Percentiles rank a stretch among this genome's conserved stretches.
Evolutionary conservation across 2,888 invertebrate species (phyloP).

Genomic region (Chrysomela aeneicollis): DNA sequence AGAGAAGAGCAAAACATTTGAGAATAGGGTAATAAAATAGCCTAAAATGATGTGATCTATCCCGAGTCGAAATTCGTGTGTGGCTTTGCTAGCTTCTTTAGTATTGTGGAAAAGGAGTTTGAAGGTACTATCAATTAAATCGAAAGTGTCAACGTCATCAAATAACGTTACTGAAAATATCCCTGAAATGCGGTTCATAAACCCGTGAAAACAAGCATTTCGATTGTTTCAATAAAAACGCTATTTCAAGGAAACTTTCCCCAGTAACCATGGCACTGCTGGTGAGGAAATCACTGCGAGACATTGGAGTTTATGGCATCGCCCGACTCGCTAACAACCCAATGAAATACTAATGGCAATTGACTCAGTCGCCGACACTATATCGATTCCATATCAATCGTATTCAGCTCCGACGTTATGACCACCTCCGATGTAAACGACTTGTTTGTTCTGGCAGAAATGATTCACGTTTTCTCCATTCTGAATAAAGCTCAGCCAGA

Average conservation of each 20-base stretch:
- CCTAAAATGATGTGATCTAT: too few species aligned
- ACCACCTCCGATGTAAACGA: slow-evolving; percentile 30
- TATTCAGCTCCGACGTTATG: slow-evolving; percentile 28
- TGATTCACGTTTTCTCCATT: neutral
- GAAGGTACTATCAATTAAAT: too few species aligned
- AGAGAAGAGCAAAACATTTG: too few species aligned
- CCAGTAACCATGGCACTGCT: neutral
- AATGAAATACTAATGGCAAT: slow-evolving; percentile 36
- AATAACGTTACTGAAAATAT: neutral
- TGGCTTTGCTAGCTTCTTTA: too few species aligned
- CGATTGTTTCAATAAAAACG: slow-evolving; percentile 20
- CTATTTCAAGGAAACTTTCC: slow-evolving; percentile 11
- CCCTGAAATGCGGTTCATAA: neutral
- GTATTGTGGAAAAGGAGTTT: too few species aligned
- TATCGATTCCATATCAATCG: slow-evolving; percentile 32
- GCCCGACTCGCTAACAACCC: slow-evolving; percentile 27
- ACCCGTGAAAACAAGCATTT: slow-evolving; percentile 16
- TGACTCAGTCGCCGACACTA: slow-evolving; percentile 26
- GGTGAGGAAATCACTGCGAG: slow-evolving; percentile 10
- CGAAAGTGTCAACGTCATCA: too few species aligned
- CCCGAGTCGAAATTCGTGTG: too few species aligned
- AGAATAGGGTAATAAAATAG: too few species aligned
- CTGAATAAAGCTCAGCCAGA: neutral
- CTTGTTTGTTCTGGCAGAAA: slow-evolving; percentile 30
- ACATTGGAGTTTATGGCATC: slow-evolving; percentile 27